phyloP scores from a whole-genome alignment of 2,113 vertebrate genomes.

The Grus americana region DNA sequence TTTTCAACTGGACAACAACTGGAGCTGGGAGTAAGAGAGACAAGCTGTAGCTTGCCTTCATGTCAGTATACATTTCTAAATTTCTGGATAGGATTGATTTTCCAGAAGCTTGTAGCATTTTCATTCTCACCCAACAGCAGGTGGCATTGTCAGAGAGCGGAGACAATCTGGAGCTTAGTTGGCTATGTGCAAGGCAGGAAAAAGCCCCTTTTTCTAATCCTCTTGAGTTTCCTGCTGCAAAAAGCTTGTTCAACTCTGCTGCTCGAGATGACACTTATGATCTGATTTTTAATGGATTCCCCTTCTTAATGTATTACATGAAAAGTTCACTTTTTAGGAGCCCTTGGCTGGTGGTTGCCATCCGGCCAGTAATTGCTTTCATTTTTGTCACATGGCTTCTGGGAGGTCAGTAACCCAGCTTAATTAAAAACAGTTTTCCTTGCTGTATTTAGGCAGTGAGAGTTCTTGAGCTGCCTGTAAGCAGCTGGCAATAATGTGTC shows the following conservation, averaged over 20 bases:
- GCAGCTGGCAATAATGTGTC: neutral
- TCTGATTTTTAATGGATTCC: neutral
- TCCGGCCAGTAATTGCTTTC: neutral
- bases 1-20: neutral
- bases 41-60: neutral
- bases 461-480: neutral
- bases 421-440: neutral
- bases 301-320: neutral
- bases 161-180: neutral
- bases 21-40: neutral
- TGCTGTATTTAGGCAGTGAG: neutral
- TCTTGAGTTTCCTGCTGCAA: neutral
- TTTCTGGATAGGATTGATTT: neutral
- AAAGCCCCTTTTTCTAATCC: neutral
- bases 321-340: neutral
- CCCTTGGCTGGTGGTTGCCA: neutral
- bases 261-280: accelerated
- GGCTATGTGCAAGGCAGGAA: neutral
- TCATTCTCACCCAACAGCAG: neutral
- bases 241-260: neutral
- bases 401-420: neutral
- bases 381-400: neutral
- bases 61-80: too few relatives aligned
- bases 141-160: neutral
- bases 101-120: neutral